A percentile compares a stretch with the other conserved stretches of the same genome.
Conservation (phyloP, 2,797 vertebrate genomes). For the Threskiornis aethiopicus region DNA sequence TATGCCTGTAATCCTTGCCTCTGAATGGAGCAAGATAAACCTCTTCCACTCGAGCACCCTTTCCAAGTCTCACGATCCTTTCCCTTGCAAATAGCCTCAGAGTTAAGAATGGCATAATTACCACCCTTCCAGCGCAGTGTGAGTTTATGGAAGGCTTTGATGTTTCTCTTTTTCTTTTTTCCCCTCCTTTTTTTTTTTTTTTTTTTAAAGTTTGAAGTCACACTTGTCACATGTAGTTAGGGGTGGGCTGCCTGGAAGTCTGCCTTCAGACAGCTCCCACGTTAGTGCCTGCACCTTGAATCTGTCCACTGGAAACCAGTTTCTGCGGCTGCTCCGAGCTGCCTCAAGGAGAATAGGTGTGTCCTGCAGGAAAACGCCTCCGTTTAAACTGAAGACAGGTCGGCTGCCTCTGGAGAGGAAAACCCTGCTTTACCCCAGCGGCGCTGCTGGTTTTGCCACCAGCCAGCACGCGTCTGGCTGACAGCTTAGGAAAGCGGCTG, state of each 20-base stretch:
- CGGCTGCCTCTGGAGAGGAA: not conserved
- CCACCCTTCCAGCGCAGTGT: not conserved
- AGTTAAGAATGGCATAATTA: not conserved
- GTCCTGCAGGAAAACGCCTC: not conserved
- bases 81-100: not conserved
- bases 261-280: not conserved
- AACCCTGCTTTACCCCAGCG: not conserved
- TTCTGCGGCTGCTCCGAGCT: not conserved
- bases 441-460: not conserved
- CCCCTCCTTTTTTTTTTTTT: accelerated
- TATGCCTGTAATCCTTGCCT: conserved; percentile 18
- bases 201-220: not conserved
- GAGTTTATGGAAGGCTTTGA: not conserved
- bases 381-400: not conserved
- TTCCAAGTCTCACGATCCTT: not conserved
- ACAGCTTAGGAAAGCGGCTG: not conserved
- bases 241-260: not conserved
- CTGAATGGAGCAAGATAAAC: conserved; percentile 2
- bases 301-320: not conserved
- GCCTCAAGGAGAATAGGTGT: not conserved
- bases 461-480: not conserved
- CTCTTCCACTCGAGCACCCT: not conserved
- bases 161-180: not conserved
- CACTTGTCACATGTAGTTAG: not conserved
- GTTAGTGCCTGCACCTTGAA: not conserved